Evolutionary conservation across 2,797 vertebrate species (phyloP), one percentile per base, ranked within the genome.

Genomic region (Coreius guichenoti): DNA sequence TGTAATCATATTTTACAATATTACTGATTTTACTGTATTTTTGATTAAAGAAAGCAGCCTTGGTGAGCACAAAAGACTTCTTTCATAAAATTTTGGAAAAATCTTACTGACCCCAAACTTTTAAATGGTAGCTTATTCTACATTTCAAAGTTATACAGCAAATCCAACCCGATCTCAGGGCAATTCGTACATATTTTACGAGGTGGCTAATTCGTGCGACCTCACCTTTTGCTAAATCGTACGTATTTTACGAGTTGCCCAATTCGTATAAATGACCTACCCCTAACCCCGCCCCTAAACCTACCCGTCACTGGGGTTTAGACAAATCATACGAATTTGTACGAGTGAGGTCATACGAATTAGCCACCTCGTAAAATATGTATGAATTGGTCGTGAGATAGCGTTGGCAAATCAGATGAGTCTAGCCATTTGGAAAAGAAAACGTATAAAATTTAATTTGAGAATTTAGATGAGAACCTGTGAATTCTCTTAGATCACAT

Each of bases 401-500:
- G 39, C 39, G 1, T 43, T 43, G 8, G 39, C 39, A 43, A 65
- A 49, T 81, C 23, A 7, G 61, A 31, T 65, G 16, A 69, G n/a
- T 43, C 26, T 43, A 54, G 14, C 26, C 26, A 31, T 65, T 65
- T 31, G 14, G 29, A 65, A 63, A 63, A 45, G n/a, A 63, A 63
- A 45, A 56, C 19, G 1, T 31, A 11, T 61, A 1, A 82, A 51
- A 14, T 29, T 70, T 56, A 8, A 26, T 4, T 21, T 63, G 26
- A 23, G 36, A 54, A 33, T 54, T 36, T 31, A 54, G 26, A 74
- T 31, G 21, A 77, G 56, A 51, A 47, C 76, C 29, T 75, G 43
- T 73, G 12, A 43, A 26, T 36, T 45, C 21, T 63, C 33, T 63
- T 80, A 76, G 61, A 58, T 77, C 51, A 51, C 47, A 54, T 70